Conservation (phyloP, 2,797 vertebrate species). For the Syndactyla subalaris region DNA sequence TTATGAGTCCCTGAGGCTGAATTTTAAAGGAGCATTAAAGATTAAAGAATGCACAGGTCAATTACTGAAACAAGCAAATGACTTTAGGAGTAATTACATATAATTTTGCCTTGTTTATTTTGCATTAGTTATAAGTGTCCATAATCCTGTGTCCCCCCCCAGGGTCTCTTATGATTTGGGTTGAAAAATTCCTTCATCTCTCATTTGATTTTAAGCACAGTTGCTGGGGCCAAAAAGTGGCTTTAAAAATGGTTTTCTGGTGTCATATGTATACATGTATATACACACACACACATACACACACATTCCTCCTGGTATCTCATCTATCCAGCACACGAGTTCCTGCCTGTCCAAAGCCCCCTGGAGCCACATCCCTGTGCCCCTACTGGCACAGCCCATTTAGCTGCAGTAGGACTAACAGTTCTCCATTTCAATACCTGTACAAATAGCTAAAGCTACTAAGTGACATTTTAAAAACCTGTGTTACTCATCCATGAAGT, state of each 20-base stretch:
- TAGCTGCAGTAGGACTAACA: accelerated
- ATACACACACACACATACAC: neutral
- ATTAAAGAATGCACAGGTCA: constrained; percentile 77
- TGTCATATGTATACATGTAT: accelerated
- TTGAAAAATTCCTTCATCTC: constrained; percentile 64
- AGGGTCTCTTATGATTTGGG: constrained; percentile 57
- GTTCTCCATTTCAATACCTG: neutral
- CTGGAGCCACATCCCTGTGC: neutral
- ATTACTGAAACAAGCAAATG: constrained; percentile 71
- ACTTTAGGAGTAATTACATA: constrained; percentile 73
- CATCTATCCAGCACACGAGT: accelerated
- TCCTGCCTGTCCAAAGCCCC: neutral
- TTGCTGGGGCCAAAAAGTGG: neutral
- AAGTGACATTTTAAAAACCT: neutral
- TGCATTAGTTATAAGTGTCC: constrained; percentile 73
- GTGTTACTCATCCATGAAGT: neutral
- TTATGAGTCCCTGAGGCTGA: constrained; percentile 74
- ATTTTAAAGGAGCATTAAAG: constrained; percentile 76
- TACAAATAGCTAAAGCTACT: neutral
- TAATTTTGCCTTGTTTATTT: constrained; percentile 77
- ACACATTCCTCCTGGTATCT: neutral
- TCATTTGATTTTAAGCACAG: neutral
- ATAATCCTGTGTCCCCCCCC: constrained; percentile 52
- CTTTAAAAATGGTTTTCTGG: neutral
- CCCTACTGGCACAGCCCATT: neutral